Evolutionary conservation across 37 sponge, comb jelly and placozoan genomes (phyloP), one percentile per base, ranked within the genome.

Genomic region (Oopsacas minuta): DNA sequence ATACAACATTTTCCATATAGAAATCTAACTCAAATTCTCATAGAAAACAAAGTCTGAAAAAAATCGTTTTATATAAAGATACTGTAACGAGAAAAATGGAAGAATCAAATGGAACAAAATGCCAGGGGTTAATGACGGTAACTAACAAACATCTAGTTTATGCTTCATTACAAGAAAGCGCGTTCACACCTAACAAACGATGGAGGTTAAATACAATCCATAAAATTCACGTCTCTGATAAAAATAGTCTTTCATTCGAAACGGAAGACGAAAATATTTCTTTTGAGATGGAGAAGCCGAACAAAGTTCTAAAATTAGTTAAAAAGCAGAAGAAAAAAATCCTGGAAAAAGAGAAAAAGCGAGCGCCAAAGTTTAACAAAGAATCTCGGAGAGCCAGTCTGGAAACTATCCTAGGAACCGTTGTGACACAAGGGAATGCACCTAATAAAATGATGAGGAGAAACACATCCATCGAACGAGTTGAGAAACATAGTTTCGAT

Each of bases 321-420:
- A 61, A 61, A 61, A 61, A 61, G 28, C 75, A 61, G 28, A 61
- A 61, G 75, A 61, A 61, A 61, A 61, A 61, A n/a, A 61, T 61
- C 28, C 22, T 25, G 1, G 75, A 61, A 61, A 61, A 61, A n/a
- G 75, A 61, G 22, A 61, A 61, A n/a, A 10, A n/a, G 28, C 1
- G 30, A 32, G 22, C 75, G 7, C 75, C 22, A 61, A 10, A 34
- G 1, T 25, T 7, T 32, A 20, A 61, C 20, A 34, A 3, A n/a
- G 28, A 61, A n/a, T 32, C 3, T 10, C 22, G 75, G 30, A 25
- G 75, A 10, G 1, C 20, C 3, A 61, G 75, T 61, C 3, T 61
- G 17, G 75, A 61, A 12, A 61, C 75, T 3, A 61, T 61, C 28
- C 28, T 61, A 61, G 28, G 30, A 61, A 20, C 20, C 22, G 75